Base-by-base conservation (phyloP, 2,113 vertebrate genomes). In the Nyctibius bracteatus region DNA sequence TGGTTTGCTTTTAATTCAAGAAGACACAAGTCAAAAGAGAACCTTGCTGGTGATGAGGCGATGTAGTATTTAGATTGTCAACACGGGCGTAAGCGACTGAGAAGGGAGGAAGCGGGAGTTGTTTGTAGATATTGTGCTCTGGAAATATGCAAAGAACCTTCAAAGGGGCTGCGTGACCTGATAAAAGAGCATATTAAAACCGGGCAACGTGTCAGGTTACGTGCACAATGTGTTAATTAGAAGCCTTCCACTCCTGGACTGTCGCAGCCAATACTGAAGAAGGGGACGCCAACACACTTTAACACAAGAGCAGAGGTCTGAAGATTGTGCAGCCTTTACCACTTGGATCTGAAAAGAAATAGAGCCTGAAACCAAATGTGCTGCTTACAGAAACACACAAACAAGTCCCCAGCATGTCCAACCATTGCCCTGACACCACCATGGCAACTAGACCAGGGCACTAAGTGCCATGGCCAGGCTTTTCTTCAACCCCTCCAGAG, bases 181-280 rank as follows among this genome's bases (percentile, higher is more conserved):
- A 91, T 82, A 15, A 90, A 93, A 87, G n/a, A 88, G 78, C 43
- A 67, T 44, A 75, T 85, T 90, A 75, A 82, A 94, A 61, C 23
- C 6, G 14, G 28, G 65, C 41, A 66, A 83, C 33, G 4, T 13
- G 47, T 49, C 80, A 24, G 61, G 80, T 88, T 88, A 68, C 13
- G 37, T 72, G 88, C 65, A 73, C 47, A 52, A 54, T 12, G 75
- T 88, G 74, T 84, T 91, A 51, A 47, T 14, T 24, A 49, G 80
- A 28, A 70, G 67, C 62, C 19, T 84, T 63, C 75, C 59, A 17
- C 47, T 46, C 43, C 79, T 46, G 70, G 93, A 12, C 47, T 37
- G 31, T 49, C 11, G 0, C 70, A 57, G 90, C n/a, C 51, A 35
- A 9, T 5, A 11, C 39, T 10, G 55, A 55, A 41, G 79, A 61